phyloP scores from a whole-genome alignment of 2,888 invertebrate genomes.

The Pandemis corylana region DNA sequence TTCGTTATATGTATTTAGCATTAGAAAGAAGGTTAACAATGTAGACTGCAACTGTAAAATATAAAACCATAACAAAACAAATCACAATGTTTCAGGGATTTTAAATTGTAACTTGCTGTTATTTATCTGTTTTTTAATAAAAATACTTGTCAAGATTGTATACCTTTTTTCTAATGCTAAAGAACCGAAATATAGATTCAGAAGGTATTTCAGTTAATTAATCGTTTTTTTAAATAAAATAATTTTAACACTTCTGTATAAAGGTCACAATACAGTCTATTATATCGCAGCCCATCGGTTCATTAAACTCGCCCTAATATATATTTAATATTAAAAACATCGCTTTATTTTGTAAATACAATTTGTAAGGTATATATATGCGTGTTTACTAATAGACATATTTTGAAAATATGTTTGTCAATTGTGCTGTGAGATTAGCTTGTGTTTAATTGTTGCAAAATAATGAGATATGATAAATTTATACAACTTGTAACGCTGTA shows the following conservation, averaged over 20 bases:
- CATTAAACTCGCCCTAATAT: conserved; percentile 66
- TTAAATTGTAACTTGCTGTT: too few relatives aligned
- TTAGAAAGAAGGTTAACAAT: too few relatives aligned
- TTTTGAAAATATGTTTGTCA: conserved; percentile 85
- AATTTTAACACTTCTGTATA: not conserved
- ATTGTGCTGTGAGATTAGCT: conserved; percentile 80
- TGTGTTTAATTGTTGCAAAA: conserved; percentile 65
- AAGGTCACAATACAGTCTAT: conserved; percentile 11
- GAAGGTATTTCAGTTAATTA: too few relatives aligned
- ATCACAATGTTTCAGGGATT: too few relatives aligned
- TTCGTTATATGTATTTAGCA: too few relatives aligned
- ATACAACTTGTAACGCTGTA: not conserved
- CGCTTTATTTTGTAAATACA: conserved; percentile 83
- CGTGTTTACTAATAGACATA: conserved; percentile 82
- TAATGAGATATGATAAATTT: conserved; percentile 39
- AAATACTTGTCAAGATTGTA: too few relatives aligned
- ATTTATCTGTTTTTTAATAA: too few relatives aligned
- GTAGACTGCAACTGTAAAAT: too few relatives aligned
- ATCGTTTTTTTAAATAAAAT: not conserved
- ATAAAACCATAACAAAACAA: too few relatives aligned
- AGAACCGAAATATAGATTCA: too few relatives aligned
- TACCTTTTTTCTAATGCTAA: too few relatives aligned
- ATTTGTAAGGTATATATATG: conserved; percentile 81
- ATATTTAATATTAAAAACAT: conserved; percentile 65
- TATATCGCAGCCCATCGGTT: conserved; percentile 50